Conservation (phyloP, 2,797 vertebrate genomes). For the Lutjanus campechanus region DNA sequence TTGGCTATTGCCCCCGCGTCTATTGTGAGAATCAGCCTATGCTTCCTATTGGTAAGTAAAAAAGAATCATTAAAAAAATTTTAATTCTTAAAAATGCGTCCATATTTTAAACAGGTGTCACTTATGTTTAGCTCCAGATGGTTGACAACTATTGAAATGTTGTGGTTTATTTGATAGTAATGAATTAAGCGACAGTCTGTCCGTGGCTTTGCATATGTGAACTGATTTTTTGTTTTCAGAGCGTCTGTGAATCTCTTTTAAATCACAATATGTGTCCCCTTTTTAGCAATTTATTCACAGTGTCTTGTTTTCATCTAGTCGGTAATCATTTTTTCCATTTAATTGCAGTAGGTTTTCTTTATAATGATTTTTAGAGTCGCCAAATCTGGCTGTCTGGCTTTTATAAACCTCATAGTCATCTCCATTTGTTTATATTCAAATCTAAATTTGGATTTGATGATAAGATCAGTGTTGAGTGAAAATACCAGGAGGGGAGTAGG, state of each 20-base stretch:
- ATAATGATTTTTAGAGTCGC: too few relatives aligned
- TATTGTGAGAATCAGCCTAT: constrained; percentile 98
- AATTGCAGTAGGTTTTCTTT: too few relatives aligned
- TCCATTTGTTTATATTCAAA: constrained; percentile 3
- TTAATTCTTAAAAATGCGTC: neutral
- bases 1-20: constrained; percentile 94
- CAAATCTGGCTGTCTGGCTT: neutral
- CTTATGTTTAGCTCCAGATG: neutral
- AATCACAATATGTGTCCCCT: neutral
- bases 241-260: neutral
- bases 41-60: constrained; percentile 93
- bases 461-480: neutral
- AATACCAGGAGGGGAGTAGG: neutral
- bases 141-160: neutral
- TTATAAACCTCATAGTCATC: neutral
- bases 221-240: neutral
- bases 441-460: neutral
- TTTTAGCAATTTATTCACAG: neutral
- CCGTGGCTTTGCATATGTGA: neutral
- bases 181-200: neutral
- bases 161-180: neutral
- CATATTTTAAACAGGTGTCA: neutral
- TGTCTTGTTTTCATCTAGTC: neutral
- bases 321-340: neutral
- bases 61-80: neutral